Base-by-base conservation (phyloP, 2,113 vertebrate genomes). In the Stigmatopora nigra region DNA sequence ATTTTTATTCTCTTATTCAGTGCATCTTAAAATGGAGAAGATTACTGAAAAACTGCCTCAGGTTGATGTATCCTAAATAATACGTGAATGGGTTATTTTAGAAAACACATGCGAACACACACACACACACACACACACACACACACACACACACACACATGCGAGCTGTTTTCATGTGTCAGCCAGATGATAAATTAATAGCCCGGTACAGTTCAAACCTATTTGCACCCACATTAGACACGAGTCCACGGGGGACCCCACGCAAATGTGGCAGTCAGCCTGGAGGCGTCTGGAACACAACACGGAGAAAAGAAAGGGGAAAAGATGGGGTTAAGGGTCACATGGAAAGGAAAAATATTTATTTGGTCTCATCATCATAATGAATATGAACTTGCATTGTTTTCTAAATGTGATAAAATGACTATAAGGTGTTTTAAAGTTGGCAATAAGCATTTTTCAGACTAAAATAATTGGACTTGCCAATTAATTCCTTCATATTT, bases 181-280 rank as follows among this genome's bases (percentile, higher is more conserved):
- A 88, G 78, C 49, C 59, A 57, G 74, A 83, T 92, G 92, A 93
- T 91, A 85, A 92, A 93, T 92, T 67, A 90, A 89, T 76, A 88
- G 77, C 84, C 86, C 79, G 69, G 75, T 87, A 62, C 51, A 86
- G 87, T 90, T 86, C 86, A 89, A 91, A 90, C 88, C 92, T 90
- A 91, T 92, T 92, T 92, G 88, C 89, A 87, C 83, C 78, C 88
- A 90, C 87, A 92, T 92, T 90, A 92, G 61, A 86, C 84, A 78
- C 84, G 76, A 86, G 86, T 64, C 88, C 91, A 83, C 89, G 88
- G 81, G 25, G 88, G 92, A 85, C 86, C 89, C 79, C 86, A 67
- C 79, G 74, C 80, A 91, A 87, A 90, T 89, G 89, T 92, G 91
- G 91, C 88, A 90, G 83, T 25, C 78, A 63, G 83, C 91, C 92